Evolutionary conservation across 2,888 invertebrate species (phyloP).

Genomic region (Agrochola lychnidis): DNA sequence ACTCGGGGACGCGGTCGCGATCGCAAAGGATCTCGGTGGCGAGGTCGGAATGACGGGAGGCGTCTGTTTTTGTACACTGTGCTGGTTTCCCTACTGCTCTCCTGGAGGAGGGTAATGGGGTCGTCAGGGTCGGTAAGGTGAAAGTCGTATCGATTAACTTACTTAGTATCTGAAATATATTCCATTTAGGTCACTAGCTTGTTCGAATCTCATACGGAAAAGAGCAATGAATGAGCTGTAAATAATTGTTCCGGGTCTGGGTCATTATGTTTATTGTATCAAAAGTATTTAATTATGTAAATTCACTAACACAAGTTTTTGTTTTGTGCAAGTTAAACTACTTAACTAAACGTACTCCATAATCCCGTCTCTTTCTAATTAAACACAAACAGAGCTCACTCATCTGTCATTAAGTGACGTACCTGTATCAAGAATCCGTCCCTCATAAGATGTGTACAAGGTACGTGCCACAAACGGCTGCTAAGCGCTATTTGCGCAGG

Average conservation of each 20-base stretch:
- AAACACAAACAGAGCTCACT: constrained; percentile 40
- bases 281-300: neutral
- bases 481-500: constrained; percentile 69
- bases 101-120: no score
- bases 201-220: neutral
- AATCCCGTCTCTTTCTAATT: constrained; percentile 24
- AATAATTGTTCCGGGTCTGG: neutral
- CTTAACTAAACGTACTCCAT: neutral
- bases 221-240: neutral
- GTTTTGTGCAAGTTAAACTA: neutral
- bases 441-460: constrained; percentile 60
- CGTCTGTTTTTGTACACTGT: no score
- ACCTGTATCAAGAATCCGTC: constrained; percentile 47
- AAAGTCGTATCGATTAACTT: neutral
- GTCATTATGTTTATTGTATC: neutral
- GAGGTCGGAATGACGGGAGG: no score
- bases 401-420: constrained; percentile 40
- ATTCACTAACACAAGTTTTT: neutral
- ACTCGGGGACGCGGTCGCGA: no score
- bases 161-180: neutral
- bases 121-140: no score
- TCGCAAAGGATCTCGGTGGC: no score
- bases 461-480: constrained; percentile 66
- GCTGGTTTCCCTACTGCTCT: no score
- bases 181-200: neutral